Base-by-base conservation (phyloP, 37 sponge, comb jelly and placozoan species). In the Aphrocallistes beatrix region DNA sequence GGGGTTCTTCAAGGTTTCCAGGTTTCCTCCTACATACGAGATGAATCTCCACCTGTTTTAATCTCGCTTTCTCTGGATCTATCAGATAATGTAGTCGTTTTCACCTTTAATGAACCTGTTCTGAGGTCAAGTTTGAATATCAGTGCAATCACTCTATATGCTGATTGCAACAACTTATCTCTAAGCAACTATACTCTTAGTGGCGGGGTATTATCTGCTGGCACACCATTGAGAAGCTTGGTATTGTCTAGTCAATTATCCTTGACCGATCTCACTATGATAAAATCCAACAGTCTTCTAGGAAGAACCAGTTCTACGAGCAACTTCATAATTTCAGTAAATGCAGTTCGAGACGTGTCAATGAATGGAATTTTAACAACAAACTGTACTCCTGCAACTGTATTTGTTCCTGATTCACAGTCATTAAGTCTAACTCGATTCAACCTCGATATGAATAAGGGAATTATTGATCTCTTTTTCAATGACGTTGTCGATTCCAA, bases 91-190 rank as follows among this genome's bases (percentile, higher is more conserved):
- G 23, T 60, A 17, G 83, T 94, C n/a, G 37, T 47, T 3, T 34
- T 94, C 36, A 91, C 94, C 0, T 94, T 94, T 82, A 81, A 87
- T 49, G 94, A 94, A 48, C 50, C 94, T 21, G 82, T 94, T 0
- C n/a, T 83, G 19, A 38, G 88, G 0, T 47, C 86, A 39, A 86
- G 92, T 38, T 38, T 91, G 17, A 42, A 50, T 36, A 82, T 89
- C 39, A 38, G 60, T 37, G 32, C 84, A n/a, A 42, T 90, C 0
- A 39, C 51, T 0, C 39, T 90, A 1, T 89, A 85, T 37, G 75
- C 88, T 1, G 60, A 60, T 13, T 60, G 75, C n/a, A 60, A 1
- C 75, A 13, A 60, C 34, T 28, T 60, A 28, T 88, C 93, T 13
- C 83, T 93, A 0, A 88, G 91, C 42, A 86, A 13, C 28, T 87